Base-by-base conservation (phyloP, 2,888 invertebrate genomes). In the Caenorhabditis sp. region DNA sequence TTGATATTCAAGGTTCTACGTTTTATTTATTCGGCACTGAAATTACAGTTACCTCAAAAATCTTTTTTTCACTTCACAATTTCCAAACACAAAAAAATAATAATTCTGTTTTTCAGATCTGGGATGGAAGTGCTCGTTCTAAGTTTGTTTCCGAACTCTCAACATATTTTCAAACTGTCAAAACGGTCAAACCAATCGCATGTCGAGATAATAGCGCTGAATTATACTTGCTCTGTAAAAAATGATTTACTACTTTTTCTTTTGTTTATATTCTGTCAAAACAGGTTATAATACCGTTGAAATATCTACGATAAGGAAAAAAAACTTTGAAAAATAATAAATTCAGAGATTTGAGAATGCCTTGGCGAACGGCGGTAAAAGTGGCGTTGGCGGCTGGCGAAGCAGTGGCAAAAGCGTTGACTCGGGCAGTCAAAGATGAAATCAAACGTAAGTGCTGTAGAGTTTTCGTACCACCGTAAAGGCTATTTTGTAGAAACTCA, bases 201-300 rank as follows among this genome's bases (percentile, higher is more conserved):
- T 86, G 87, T 73, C 68, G 88, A 25, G 81, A 85, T 43, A 78
- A 82, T 26, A 87, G 86, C 64, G 80, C 88, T 0, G 88, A 88
- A 68, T 57, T 85, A 58, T 88, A 87, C 70, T 38, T 88, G 12
- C 65, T 80, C 43, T 77, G 80, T 65, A 63, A 57, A 58, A 63
- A 65, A 23, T 61, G 43, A 25, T 20, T 57, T n/a, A n/a, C n/a
- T n/a, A n/a, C n/a, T 61, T n/a, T 49, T 27, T 57, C 36, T n/a
- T 31, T 25, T 26, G 5, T 58, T 17, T 27, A 27, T 26, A 8
- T 27, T 56, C 26, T 27, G 4, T 53, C 12, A 3, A n/a, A 59
- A 49, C 59, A 64, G 26, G 58, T 54, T 36, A 43, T 38, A 36
- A 38, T 7, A 7, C 31, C 31, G 5, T 31, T 31, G n/a, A n/a